Percentiles rank a stretch among this genome's conserved stretches.
These are phyloP conservation scores for Smutsia temminckii DNA, from an alignment of 2,797 vertebrate species.

Conservation along the genomic window DNA sequence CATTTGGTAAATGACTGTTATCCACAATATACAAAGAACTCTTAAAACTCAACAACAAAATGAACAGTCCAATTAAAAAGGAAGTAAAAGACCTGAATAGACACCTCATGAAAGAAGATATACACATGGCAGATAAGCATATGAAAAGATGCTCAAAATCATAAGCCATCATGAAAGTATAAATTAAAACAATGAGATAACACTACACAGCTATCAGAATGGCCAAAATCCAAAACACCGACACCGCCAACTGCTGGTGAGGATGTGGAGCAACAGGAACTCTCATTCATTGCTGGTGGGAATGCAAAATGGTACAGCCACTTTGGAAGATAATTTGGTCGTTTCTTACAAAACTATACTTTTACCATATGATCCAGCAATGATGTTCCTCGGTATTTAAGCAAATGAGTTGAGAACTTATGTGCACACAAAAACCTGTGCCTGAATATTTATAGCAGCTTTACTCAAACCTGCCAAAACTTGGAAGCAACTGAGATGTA, in stretches of 20 bases:
- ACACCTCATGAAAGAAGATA: neutral
- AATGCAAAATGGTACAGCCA: neutral
- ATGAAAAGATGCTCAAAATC: neutral
- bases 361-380: neutral
- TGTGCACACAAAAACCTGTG: neutral
- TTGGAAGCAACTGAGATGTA: neutral
- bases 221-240: neutral
- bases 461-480: neutral
- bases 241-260: neutral
- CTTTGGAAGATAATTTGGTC: neutral
- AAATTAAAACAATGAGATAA: neutral
- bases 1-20: neutral
- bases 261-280: neutral
- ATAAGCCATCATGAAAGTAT: rapidly evolving
- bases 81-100: neutral
- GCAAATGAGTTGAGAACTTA: neutral
- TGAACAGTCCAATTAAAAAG: neutral
- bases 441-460: neutral
- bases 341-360: neutral
- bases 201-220: too few relatives aligned
- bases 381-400: neutral
- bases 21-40: neutral
- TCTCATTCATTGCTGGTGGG: neutral
- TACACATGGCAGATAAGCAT: neutral
- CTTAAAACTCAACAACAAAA: neutral